These are phyloP conservation scores for Orycteropus afer DNA, from an alignment of 2,113 vertebrate genomes.

Conservation along the genomic window DNA sequence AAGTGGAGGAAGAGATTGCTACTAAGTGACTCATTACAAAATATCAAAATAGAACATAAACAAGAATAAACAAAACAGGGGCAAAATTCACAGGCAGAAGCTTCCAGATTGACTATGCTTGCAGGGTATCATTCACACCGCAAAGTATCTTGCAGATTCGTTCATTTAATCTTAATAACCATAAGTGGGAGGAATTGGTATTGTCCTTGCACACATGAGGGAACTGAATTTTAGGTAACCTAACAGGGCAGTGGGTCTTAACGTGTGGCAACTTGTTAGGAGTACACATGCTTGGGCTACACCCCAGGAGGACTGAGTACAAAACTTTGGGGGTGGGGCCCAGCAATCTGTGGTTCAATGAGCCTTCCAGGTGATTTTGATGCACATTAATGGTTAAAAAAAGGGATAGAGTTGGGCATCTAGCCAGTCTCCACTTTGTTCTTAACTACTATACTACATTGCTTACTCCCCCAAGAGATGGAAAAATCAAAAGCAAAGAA, in stretches of 20 bases:
- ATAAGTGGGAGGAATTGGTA: not conserved
- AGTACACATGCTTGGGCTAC: not conserved
- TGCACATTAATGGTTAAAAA: not conserved
- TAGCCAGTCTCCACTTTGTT: not conserved
- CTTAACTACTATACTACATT: not conserved
- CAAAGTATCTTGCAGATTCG: not conserved
- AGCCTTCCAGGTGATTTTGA: not conserved
- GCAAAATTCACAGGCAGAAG: not conserved
- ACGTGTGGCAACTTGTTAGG: not conserved
- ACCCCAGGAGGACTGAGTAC: not conserved
- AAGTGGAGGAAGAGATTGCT: not conserved
- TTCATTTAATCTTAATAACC: not conserved
- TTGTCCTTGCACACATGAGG: not conserved
- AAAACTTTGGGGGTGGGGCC: not conserved
- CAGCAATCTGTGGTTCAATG: not conserved
- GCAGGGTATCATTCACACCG: not conserved
- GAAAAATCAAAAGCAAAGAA: not conserved
- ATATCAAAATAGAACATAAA: not conserved
- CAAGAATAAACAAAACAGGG: not conserved
- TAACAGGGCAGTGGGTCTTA: not conserved
- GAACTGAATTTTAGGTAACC: not conserved
- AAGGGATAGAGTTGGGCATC: no score
- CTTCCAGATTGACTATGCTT: not conserved
- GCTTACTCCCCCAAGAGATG: not conserved
- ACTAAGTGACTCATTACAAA: not conserved